phyloP scores from a whole-genome alignment of 2,113 vertebrate species.

The Sceloporus tristichus region DNA sequence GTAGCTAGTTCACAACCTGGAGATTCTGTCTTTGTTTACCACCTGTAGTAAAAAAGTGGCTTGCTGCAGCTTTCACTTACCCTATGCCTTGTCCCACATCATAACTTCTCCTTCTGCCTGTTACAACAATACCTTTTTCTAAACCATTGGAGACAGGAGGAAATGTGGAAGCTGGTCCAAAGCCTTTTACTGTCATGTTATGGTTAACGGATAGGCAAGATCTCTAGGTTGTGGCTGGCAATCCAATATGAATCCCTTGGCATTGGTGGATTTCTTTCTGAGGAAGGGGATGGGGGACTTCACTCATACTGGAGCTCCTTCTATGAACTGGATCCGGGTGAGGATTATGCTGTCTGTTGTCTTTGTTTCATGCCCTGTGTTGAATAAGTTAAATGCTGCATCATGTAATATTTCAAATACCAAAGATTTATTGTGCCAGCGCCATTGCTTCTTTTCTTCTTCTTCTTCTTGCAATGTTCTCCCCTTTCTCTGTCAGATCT shows the following conservation, averaged over 20 bases:
- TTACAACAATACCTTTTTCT: not conserved
- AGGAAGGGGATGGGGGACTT: not conserved
- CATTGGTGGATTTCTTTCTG: not conserved
- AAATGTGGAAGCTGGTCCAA: not conserved
- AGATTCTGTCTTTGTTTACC: not conserved
- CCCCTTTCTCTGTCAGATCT: slow-evolving; percentile 53
- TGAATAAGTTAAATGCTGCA: slow-evolving; percentile 65
- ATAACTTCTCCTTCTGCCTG: not conserved
- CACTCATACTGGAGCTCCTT: not conserved
- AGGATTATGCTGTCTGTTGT: slow-evolving; percentile 23
- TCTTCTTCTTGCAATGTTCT: slow-evolving; percentile 36
- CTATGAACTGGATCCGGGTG: not conserved
- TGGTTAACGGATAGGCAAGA: not conserved
- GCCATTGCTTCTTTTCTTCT: slow-evolving; percentile 37
- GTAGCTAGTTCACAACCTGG: not conserved
- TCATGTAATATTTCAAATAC: slow-evolving; percentile 66
- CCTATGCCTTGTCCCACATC: not conserved
- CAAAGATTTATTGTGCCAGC: slow-evolving; percentile 68
- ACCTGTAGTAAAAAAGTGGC: not conserved
- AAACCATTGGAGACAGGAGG: not conserved
- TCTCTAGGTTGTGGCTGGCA: not conserved
- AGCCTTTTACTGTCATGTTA: not conserved
- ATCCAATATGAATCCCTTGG: not conserved
- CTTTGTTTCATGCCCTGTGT: slow-evolving; percentile 60
- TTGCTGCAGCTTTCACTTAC: not conserved